Evolutionary conservation across 1,140 invertebrate species (phyloP).

Genomic region (Spodoptera frugiperda): DNA sequence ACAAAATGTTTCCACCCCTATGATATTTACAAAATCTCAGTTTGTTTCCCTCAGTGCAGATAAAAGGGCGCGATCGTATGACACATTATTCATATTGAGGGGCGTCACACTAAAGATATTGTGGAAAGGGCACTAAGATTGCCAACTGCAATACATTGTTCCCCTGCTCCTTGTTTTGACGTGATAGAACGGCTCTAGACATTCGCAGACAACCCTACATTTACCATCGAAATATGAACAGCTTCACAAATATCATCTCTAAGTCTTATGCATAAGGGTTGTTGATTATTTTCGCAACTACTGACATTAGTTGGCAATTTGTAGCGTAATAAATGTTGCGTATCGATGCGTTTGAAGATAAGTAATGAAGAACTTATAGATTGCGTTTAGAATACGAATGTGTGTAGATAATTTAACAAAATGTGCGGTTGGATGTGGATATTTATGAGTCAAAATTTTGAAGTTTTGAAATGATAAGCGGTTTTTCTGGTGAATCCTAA

Average conservation of each 20-base stretch:
- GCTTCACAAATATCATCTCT: constrained; percentile 50
- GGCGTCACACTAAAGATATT: constrained; percentile 83
- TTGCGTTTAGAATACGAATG: constrained; percentile 65
- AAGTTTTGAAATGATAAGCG: constrained; percentile 14
- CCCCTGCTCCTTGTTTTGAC: constrained; percentile 81
- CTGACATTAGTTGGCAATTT: constrained; percentile 54
- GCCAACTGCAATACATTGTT: constrained; percentile 83
- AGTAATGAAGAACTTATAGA: constrained; percentile 80
- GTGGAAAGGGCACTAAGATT: constrained; percentile 84
- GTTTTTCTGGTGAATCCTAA: not conserved
- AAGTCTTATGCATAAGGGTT: constrained; percentile 40
- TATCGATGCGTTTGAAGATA: constrained; percentile 84
- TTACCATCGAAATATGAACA: constrained; percentile 30
- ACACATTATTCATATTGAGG: constrained; percentile 84
- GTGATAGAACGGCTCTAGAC: constrained; percentile 78
- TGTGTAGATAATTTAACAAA: constrained; percentile 59
- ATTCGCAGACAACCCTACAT: constrained; percentile 61
- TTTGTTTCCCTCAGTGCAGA: constrained; percentile 63
- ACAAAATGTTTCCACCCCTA: constrained; percentile 43
- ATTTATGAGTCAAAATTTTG: constrained; percentile 31
- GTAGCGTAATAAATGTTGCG: constrained; percentile 82
- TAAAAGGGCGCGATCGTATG: constrained; percentile 79
- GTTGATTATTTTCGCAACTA: constrained; percentile 13
- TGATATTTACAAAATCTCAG: constrained; percentile 56
- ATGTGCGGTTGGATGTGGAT: constrained; percentile 41